These are phyloP conservation scores for Emydura subglobosa DNA, from an alignment of 2,113 vertebrate species.

Conservation along the genomic window DNA sequence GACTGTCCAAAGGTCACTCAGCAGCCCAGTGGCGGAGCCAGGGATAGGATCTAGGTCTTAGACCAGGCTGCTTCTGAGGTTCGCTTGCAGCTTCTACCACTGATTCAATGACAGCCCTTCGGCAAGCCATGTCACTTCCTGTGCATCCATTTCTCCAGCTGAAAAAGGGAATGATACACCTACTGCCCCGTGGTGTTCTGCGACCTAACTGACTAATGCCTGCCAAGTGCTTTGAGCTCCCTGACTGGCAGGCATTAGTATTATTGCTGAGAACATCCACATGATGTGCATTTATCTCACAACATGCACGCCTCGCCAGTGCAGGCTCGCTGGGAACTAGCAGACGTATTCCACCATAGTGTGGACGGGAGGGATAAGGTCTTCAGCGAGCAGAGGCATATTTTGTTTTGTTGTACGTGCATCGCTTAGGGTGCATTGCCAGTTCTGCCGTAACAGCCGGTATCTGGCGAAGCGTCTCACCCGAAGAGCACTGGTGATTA, in stretches of 20 bases:
- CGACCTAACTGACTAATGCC: too few species aligned
- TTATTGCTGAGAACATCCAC: not conserved
- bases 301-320: not conserved
- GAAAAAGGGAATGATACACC: not conserved
- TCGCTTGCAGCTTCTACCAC: not conserved
- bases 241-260: rapidly evolving
- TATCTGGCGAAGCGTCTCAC: not conserved
- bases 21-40: not conserved
- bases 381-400: not conserved
- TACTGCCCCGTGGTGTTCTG: rapidly evolving
- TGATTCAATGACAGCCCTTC: not conserved
- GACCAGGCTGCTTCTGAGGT: rapidly evolving
- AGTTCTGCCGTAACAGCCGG: rapidly evolving
- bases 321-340: not conserved
- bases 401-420: not conserved
- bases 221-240: not conserved
- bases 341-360: rapidly evolving
- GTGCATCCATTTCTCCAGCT: rapidly evolving
- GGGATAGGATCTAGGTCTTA: not conserved
- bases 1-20: not conserved
- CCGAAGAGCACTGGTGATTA: not conserved
- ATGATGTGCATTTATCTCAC: not conserved
- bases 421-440: not conserved
- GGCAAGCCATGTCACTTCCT: rapidly evolving
- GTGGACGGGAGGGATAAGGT: not conserved